Percentiles rank a stretch among this genome's conserved stretches.
Evolutionary conservation across 1,140 invertebrate species (phyloP).

Genomic region (Eupeodes corollae): DNA sequence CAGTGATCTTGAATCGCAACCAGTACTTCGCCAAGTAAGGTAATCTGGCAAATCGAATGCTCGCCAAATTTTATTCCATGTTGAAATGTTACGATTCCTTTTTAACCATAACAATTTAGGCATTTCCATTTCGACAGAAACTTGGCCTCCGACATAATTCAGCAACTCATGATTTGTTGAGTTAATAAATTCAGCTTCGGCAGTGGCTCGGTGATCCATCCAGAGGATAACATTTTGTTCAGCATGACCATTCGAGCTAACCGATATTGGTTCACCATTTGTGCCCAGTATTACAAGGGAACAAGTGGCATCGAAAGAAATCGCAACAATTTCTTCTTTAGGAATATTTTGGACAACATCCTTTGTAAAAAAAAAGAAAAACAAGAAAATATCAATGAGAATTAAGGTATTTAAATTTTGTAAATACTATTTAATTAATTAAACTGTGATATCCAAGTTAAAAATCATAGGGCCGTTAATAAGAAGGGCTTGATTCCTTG

Average conservation of each 20-base stretch:
- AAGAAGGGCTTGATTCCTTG: too few species aligned
- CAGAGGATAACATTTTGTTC: conserved; percentile 85
- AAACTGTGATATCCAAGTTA: too few species aligned
- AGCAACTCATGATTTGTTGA: conserved; percentile 61
- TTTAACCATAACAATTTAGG: conserved; percentile 95
- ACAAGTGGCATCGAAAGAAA: conserved; percentile 95
- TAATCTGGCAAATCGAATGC: conserved; percentile 93
- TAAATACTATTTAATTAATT: too few species aligned
- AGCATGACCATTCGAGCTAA: conserved; percentile 58
- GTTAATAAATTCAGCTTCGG: conserved; percentile 77
- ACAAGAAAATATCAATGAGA: too few species aligned
- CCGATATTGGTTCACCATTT: conserved; percentile 56
- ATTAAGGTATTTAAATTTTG: too few species aligned
- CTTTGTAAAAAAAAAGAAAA: too few species aligned
- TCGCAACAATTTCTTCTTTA: conserved; percentile 55
- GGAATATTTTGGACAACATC: conserved; percentile 46
- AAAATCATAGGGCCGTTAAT: too few species aligned
- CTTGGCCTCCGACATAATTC: conserved; percentile 77
- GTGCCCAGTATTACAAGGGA: conserved; percentile 75
- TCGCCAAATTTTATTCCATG: conserved; percentile 56
- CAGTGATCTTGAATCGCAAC: conserved; percentile 63
- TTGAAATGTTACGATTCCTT: conserved; percentile 52
- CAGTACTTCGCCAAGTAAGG: conserved; percentile 84
- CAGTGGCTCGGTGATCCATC: conserved; percentile 88
- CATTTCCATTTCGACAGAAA: conserved; percentile 91